Evolutionary conservation across 1,140 invertebrate genomes (phyloP).

Genomic region (Zaprionus kolodkinae): DNA sequence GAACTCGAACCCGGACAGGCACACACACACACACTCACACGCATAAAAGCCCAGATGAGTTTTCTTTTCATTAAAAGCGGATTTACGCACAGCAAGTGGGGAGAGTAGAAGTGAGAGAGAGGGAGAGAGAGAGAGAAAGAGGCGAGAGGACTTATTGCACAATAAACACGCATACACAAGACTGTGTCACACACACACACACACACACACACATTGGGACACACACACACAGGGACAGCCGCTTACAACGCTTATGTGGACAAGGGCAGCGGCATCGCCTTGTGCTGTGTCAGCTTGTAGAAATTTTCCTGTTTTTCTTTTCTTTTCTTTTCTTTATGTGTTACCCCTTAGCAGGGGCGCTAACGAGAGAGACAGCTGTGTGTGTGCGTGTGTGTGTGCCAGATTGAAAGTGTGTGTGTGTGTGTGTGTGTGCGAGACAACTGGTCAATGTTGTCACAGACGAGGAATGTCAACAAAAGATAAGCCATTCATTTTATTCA

Average conservation of each 20-base stretch:
- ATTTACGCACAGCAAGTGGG: conserved; percentile 66
- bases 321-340: conserved; percentile 12
- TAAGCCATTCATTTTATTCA: conserved; percentile 83
- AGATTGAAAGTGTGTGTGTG: conserved; percentile 15
- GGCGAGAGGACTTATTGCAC: conserved; percentile 74
- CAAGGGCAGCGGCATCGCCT: conserved; percentile 35
- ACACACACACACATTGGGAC: conserved; percentile 34
- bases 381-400: conserved; percentile 28
- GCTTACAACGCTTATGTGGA: conserved; percentile 45
- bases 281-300: conserved; percentile 57
- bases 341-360: conserved; percentile 31
- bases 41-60: conserved; percentile 69
- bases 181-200: conserved; percentile 25
- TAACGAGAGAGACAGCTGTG: conserved; percentile 51
- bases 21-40: conserved; percentile 34
- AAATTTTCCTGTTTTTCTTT: conserved; percentile 48
- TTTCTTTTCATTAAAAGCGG: conserved; percentile 83
- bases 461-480: conserved; percentile 80
- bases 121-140: not conserved
- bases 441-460: conserved; percentile 82
- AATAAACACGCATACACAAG: conserved; percentile 70
- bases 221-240: not conserved
- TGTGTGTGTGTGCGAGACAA: conserved; percentile 51
- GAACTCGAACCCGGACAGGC: conserved; percentile 23
- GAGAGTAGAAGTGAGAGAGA: not conserved